Evolutionary conservation across 2,888 invertebrate genomes (phyloP).

Genomic region (Parnassius smintheus): DNA sequence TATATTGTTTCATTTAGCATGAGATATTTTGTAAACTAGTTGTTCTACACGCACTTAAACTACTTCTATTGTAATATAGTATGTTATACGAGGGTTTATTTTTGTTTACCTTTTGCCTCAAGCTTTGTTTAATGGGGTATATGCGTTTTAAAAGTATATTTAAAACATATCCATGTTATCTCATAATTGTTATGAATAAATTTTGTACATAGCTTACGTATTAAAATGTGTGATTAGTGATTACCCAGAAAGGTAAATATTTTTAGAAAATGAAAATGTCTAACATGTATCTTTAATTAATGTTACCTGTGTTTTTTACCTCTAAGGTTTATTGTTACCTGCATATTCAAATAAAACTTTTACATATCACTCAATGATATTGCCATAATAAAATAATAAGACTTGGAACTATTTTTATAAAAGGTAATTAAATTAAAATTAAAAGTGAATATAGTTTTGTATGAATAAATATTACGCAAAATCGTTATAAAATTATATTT

Average conservation of each 20-base stretch:
- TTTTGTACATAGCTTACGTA: background rate
- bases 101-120: background rate
- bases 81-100: background rate
- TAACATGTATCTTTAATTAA: background rate
- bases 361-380: constrained; percentile 4
- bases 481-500: no score
- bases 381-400: constrained; percentile 7
- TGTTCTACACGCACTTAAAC: no score
- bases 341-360: background rate
- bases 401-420: background rate
- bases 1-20: no score
- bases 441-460: no score
- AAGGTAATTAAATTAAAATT: no score
- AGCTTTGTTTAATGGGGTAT: no score
- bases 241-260: background rate
- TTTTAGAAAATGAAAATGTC: background rate
- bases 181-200: background rate
- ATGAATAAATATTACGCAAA: no score
- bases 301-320: background rate
- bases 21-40: no score
- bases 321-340: background rate
- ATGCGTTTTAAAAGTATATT: background rate
- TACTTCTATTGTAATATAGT: background rate
- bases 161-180: background rate
- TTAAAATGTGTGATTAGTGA: background rate